phyloP scores from a whole-genome alignment of 53 echinoderm and acorn worm genomes.

The Holothuria scabra region DNA sequence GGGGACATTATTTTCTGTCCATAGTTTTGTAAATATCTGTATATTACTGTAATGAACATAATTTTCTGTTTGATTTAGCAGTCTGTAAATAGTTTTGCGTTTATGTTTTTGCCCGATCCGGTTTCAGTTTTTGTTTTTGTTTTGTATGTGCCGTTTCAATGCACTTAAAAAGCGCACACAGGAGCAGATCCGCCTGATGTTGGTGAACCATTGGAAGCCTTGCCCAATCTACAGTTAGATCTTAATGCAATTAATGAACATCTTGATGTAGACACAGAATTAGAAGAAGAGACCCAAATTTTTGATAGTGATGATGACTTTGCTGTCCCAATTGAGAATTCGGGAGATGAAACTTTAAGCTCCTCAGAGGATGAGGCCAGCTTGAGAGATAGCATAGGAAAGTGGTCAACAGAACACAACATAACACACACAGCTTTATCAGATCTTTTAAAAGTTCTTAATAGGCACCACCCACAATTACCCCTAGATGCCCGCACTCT shows the following conservation, averaged over 20 bases:
- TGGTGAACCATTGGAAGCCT: too few species aligned
- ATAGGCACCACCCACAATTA: slow-evolving; percentile 48
- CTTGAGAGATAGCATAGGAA: neutral
- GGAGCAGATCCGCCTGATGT: too few species aligned
- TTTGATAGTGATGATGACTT: neutral
- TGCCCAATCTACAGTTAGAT: too few species aligned
- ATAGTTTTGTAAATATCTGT: neutral
- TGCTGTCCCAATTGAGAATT: neutral
- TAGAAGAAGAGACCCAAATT: neutral
- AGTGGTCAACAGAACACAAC: neutral
- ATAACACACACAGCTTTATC: slow-evolving; percentile 23
- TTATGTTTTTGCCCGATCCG: too few species aligned
- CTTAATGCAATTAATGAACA: too few species aligned
- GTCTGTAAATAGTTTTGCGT: neutral
- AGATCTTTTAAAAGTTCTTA: slow-evolving; percentile 40
- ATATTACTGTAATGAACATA: neutral
- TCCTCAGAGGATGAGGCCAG: neutral
- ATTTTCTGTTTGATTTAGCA: neutral
- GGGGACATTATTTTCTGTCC: too few species aligned
- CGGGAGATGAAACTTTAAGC: neutral
- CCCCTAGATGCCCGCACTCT: slow-evolving; percentile 63
- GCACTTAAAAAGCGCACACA: neutral
- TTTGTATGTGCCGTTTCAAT: too few species aligned
- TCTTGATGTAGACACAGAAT: neutral
- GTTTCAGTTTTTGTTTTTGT: too few species aligned